Evolutionary conservation across 2,113 vertebrate genomes (phyloP).

Genomic region (Toxotes jaculatrix): DNA sequence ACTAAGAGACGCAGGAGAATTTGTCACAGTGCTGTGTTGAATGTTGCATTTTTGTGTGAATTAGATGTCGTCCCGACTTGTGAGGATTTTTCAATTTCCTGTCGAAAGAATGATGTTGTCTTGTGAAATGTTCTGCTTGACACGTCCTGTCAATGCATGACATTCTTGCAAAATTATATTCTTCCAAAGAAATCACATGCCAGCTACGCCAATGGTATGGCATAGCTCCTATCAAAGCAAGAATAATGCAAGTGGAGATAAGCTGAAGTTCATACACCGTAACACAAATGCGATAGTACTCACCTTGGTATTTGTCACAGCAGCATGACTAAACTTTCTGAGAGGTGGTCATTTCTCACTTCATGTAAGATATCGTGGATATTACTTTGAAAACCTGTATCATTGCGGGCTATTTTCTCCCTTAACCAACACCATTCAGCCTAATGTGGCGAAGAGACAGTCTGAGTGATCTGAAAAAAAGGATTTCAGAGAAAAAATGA

Average conservation of each 20-base stretch:
- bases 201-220: neutral
- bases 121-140: conserved; percentile 32
- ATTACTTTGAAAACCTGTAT: conserved; percentile 35
- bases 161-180: conserved; percentile 49
- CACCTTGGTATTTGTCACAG: conserved; percentile 22
- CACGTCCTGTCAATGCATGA: conserved; percentile 27
- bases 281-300: neutral
- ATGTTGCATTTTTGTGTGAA: conserved; percentile 43
- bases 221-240: conserved; percentile 15
- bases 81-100: conserved; percentile 56
- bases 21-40: conserved; percentile 32
- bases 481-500: conserved; percentile 67
- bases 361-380: conserved; percentile 34
- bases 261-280: conserved; percentile 2
- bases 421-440: conserved; percentile 58
- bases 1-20: neutral
- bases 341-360: conserved; percentile 32
- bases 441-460: conserved; percentile 68
- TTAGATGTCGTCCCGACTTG: neutral
- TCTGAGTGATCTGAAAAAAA: conserved; percentile 63
- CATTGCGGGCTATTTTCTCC: conserved; percentile 42
- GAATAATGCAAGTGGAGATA: conserved; percentile 19
- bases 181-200: conserved; percentile 14
- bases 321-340: conserved; percentile 2
- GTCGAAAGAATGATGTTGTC: conserved; percentile 22